A percentile compares a stretch with the other conserved stretches of the same genome.
Conservation (phyloP, 2,888 invertebrate genomes). For the Hymenopus coronatus region DNA sequence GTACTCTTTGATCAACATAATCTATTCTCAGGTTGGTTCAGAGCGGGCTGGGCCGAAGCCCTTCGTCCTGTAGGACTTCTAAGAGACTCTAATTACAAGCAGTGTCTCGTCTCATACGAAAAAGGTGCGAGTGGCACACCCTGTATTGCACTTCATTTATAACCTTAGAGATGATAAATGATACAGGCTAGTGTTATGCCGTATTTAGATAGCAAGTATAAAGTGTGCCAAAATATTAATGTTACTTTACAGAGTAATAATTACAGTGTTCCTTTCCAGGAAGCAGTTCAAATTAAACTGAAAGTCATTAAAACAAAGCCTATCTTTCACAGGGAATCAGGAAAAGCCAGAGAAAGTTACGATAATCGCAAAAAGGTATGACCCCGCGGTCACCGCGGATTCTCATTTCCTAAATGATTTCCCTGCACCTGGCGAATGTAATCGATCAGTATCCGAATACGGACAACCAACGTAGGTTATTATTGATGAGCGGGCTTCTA, state of each 20-base stretch:
- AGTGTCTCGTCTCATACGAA: too few species aligned
- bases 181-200: not conserved
- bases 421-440: constrained; percentile 30
- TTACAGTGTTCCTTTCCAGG: not conserved
- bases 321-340: not conserved
- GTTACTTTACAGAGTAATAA: not conserved
- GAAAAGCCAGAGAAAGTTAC: not conserved
- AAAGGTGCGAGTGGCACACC: too few species aligned
- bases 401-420: constrained; percentile 36
- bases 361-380: not conserved
- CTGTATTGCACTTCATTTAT: not conserved
- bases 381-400: not conserved
- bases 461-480: constrained; percentile 20
- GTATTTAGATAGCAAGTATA: not conserved
- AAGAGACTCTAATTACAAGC: too few species aligned
- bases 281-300: not conserved
- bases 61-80: too few species aligned
- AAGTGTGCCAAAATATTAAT: not conserved
- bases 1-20: too few species aligned
- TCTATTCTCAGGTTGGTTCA: too few species aligned
- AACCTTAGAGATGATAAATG: not conserved
- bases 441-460: constrained; percentile 30
- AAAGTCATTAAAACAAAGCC: not conserved
- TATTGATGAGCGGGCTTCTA: constrained; percentile 28
- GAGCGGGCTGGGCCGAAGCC: too few species aligned